phyloP scores from a whole-genome alignment of 2,113 vertebrate genomes.

The Hylia prasina region DNA sequence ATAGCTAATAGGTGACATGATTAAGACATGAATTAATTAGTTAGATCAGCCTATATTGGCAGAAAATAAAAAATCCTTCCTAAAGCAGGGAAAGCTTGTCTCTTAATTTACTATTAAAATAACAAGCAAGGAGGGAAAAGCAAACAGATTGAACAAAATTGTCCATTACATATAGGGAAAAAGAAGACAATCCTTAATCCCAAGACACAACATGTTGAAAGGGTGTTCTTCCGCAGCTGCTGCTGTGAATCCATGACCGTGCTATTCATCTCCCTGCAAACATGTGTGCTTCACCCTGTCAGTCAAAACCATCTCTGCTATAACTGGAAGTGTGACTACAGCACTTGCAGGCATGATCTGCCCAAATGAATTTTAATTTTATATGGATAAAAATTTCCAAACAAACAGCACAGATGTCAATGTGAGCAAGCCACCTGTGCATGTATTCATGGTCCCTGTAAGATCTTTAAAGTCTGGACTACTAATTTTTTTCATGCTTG shows the following conservation, averaged over 20 bases:
- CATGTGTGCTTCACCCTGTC: rapidly evolving
- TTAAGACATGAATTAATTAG: neutral
- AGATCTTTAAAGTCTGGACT: neutral
- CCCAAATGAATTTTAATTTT: neutral
- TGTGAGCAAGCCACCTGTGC: neutral
- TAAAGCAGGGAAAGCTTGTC: neutral
- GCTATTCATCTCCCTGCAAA: neutral
- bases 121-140: neutral
- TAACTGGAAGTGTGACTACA: neutral
- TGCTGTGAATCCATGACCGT: neutral
- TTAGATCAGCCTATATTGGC: neutral
- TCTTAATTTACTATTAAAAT: neutral
- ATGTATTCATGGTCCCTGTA: neutral
- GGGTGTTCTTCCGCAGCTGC: neutral
- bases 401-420: neutral
- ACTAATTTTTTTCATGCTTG: neutral
- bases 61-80: neutral
- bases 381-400: neutral
- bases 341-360: neutral
- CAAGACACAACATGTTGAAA: neutral
- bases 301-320: neutral
- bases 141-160: neutral
- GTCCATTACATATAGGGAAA: neutral
- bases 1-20: neutral
- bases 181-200: neutral